A percentile compares a stretch with the other conserved stretches of the same genome.
phyloP scores from a whole-genome alignment of 2,797 vertebrate genomes.

The Pseudomugil tenellus region DNA sequence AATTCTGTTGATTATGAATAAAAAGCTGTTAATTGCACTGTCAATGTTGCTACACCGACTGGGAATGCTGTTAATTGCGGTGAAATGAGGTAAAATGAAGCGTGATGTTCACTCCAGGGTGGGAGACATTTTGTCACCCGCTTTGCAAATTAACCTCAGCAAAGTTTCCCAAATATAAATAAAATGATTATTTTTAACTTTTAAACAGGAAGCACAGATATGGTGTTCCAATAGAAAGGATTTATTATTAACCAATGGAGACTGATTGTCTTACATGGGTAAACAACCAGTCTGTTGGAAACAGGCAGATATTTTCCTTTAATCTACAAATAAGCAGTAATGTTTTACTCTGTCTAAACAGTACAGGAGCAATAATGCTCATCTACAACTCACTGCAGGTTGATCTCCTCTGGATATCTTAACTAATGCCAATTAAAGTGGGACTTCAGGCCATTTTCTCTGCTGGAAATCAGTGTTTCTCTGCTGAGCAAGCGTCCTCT shows the following conservation, averaged over 20 bases:
- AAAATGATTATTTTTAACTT: not conserved
- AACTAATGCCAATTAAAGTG: conserved; percentile 43
- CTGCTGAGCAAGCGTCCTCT: conserved; percentile 36
- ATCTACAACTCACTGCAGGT: not conserved
- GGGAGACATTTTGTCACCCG: not conserved
- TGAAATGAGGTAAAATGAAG: not conserved
- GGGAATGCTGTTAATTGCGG: too few relatives aligned
- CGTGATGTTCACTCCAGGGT: not conserved
- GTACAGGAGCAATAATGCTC: conserved; percentile 1
- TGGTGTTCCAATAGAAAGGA: not conserved
- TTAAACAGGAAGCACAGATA: not conserved
- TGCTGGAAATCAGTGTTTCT: conserved; percentile 34
- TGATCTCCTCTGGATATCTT: conserved; percentile 19
- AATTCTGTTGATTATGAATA: too few relatives aligned
- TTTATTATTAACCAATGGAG: not conserved
- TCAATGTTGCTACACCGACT: too few relatives aligned
- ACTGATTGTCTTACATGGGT: too few relatives aligned
- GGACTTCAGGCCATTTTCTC: conserved; percentile 29
- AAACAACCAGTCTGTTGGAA: not conserved
- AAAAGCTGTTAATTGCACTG: too few relatives aligned
- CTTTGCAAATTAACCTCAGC: too few relatives aligned
- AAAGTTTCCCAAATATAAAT: too few relatives aligned
- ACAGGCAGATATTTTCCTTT: not conserved
- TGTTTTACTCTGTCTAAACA: not conserved
- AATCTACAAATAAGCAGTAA: not conserved